Base-by-base conservation (phyloP, 2,797 vertebrate genomes). In the Peromyscus aztecus region DNA sequence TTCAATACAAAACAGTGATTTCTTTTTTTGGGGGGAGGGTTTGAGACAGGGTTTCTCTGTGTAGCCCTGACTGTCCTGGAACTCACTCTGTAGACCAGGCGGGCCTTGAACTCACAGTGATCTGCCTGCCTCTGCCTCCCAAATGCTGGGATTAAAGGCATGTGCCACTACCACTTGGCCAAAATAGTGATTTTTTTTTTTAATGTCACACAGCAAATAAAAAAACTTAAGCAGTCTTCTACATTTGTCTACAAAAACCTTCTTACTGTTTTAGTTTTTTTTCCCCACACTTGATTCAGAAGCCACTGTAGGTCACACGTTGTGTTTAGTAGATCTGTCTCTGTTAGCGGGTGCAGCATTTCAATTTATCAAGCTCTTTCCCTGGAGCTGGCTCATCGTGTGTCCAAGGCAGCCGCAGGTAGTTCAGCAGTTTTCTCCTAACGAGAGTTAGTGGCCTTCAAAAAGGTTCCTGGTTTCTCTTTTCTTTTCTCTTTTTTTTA, bases 401-500 rank as follows among this genome's bases (percentile, higher is more conserved):
- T 81, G 2, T 46, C 59, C 76, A 86, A 37, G 37, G n/a, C 40
- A 78, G 57, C 86, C 65, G 65, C 37, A 9, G 37, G 9, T 43
- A 31, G 6, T 85, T 92, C 90, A 59, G 29, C 76, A 24, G 73
- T 65, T 91, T 95, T 94, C 34, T 61, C 57, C 52, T 40, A 9
- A 94, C 94, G 8, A 80, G 55, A 86, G 49, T 76, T 77, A 57
- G 10, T 93, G 40, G 34, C 29, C 88, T 97, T 94, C 29, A 78
- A 37, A 96, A 90, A 61, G 57, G 2, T 52, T 52, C 92, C 89
- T 71, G 46, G 6, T 52, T 71, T 17, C 17, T 23, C n/a, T 31
- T 1, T 34, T 43, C 21, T 16, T 29, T 27, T 27, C 4, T 12
- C 1, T 23, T 23, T 4, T 4, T 31, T 55, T 55, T 55, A 55